Percentiles rank a stretch among this genome's conserved stretches.
phyloP scores from a whole-genome alignment of 2,797 vertebrate genomes.

The Apogon hyalosoma region DNA sequence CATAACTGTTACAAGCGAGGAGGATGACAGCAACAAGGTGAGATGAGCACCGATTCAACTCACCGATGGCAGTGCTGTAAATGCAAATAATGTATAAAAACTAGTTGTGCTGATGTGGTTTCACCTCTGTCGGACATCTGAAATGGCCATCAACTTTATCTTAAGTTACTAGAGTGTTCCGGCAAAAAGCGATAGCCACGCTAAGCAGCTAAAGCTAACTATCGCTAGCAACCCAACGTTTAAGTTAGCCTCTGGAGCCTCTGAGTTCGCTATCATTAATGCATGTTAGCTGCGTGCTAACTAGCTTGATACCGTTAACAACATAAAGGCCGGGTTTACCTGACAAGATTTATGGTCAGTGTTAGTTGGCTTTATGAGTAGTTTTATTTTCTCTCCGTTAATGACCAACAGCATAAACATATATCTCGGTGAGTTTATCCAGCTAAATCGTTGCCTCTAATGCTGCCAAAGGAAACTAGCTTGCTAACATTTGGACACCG shows the following conservation, averaged over 20 bases:
- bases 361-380: background rate
- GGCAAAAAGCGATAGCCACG: conserved; percentile 53
- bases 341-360: conserved; percentile 11
- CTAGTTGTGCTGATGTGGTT: background rate
- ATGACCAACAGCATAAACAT: background rate
- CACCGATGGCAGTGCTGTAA: conserved; percentile 9
- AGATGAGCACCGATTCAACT: conserved; percentile 67
- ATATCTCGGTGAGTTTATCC: conserved; percentile 6
- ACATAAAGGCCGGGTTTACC: conserved; percentile 10
- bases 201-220: conserved; percentile 60
- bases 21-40: conserved; percentile 85
- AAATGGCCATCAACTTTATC: conserved; percentile 63
- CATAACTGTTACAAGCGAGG: conserved; percentile 72
- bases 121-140: conserved; percentile 10
- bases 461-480: conserved; percentile 41
- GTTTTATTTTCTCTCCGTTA: background rate
- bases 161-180: conserved; percentile 64
- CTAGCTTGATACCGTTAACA: conserved; percentile 25
- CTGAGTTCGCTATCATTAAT: conserved; percentile 13
- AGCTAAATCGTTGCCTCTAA: conserved; percentile 37
- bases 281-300: conserved; percentile 33
- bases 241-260: conserved; percentile 38
- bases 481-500: conserved; percentile 56
- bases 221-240: conserved; percentile 53
- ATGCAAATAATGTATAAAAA: background rate